Conservation (phyloP, 2,888 invertebrate species). For the Steinernema scapterisci region DNA sequence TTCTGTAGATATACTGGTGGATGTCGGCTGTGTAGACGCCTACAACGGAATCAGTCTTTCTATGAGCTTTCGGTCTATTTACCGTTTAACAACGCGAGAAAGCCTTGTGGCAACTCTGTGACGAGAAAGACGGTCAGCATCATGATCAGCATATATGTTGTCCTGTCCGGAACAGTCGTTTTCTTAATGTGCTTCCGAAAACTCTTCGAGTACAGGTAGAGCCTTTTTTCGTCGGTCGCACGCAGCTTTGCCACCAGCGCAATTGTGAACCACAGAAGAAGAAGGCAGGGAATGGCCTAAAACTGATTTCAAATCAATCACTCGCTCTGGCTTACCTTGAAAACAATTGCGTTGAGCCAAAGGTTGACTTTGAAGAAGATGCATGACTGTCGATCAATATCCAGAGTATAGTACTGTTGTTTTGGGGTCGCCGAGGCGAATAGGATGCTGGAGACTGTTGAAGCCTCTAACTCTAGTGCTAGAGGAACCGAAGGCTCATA, state of each 20-base stretch:
- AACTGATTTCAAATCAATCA: no score
- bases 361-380: constrained; percentile 57
- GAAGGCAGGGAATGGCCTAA: constrained; percentile 54
- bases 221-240: constrained; percentile 55
- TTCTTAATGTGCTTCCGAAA: constrained; percentile 58
- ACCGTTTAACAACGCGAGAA: constrained; percentile 56
- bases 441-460: background rate
- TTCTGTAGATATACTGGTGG: constrained; percentile 54
- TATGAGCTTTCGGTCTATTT: background rate
- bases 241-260: constrained; percentile 54
- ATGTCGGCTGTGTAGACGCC: constrained; percentile 54
- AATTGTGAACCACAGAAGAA: constrained; percentile 57
- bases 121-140: constrained; percentile 57
- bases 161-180: constrained; percentile 58
- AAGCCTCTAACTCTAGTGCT: background rate
- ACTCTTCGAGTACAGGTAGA: constrained; percentile 62
- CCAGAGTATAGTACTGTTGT: constrained; percentile 36
- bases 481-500: background rate
- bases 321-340: no score
- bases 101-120: constrained; percentile 58
- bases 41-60: constrained; percentile 33
- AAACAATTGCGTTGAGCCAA: constrained; percentile 55
- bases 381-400: constrained; percentile 51
- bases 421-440: background rate
- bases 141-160: constrained; percentile 57